phyloP scores from a whole-genome alignment of 2,888 invertebrate genomes.

The Chrysopilus asiliformis region DNA sequence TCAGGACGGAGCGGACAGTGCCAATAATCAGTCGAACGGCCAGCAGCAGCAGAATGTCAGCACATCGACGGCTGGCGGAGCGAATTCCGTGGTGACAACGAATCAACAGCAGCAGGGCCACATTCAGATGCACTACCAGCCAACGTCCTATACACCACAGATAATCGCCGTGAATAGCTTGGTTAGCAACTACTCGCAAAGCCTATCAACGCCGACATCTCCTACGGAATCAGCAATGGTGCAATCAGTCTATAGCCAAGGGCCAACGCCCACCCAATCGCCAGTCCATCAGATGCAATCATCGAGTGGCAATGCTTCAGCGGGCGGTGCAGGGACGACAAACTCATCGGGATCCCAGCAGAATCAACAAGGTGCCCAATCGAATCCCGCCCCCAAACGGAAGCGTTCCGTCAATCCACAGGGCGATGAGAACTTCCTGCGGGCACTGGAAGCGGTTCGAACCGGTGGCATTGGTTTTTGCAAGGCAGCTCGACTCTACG shows the following conservation, averaged over 20 bases:
- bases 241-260: conserved; percentile 39
- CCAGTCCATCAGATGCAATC: conserved; percentile 26
- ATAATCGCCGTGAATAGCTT: conserved; percentile 38
- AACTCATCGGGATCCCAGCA: not conserved
- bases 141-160: conserved; percentile 31
- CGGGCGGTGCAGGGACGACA: conserved; percentile 1
- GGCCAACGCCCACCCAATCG: conserved; percentile 36
- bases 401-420: conserved; percentile 68
- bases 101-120: conserved; percentile 19
- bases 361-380: conserved; percentile 16
- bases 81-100: not conserved
- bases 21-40: not conserved
- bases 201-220: conserved; percentile 42
- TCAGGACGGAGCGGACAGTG: conserved; percentile 7
- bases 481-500: conserved; percentile 70
- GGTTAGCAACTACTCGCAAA: conserved; percentile 39
- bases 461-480: conserved; percentile 76
- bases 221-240: conserved; percentile 42
- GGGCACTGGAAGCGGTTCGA: conserved; percentile 68
- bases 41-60: not conserved
- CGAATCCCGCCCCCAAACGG: conserved; percentile 40
- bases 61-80: not conserved
- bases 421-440: conserved; percentile 68
- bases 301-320: not conserved
- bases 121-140: conserved; percentile 21